These are phyloP conservation scores for Bradypodion pumilum DNA, from an alignment of 2,797 vertebrate genomes.

Conservation along the genomic window DNA sequence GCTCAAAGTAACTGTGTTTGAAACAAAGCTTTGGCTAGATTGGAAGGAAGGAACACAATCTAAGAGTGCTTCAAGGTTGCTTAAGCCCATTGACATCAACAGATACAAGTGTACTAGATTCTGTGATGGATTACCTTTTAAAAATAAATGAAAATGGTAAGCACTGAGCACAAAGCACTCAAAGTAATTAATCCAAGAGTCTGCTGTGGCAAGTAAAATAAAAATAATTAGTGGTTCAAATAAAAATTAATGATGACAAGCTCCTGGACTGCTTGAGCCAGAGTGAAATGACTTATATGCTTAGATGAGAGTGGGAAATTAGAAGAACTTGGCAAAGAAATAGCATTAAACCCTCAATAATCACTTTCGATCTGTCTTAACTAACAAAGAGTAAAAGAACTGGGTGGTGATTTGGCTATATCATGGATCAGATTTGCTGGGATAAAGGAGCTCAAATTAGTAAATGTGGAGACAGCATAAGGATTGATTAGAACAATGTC, in stretches of 20 bases:
- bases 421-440: constrained; percentile 29
- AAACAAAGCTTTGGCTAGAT: constrained; percentile 25
- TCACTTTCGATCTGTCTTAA: constrained; percentile 23
- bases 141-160: constrained; percentile 36
- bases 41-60: neutral
- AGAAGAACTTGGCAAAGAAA: constrained; percentile 32
- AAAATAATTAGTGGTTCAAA: constrained; percentile 37
- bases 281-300: constrained; percentile 39
- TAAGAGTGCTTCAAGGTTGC: neutral
- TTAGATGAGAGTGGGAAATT: constrained; percentile 41
- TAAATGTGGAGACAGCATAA: constrained; percentile 18
- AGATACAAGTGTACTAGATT: neutral
- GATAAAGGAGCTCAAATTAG: constrained; percentile 20
- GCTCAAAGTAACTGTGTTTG: constrained; percentile 40
- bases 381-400: constrained; percentile 2
- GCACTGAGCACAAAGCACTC: constrained; percentile 48
- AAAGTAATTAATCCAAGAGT: constrained; percentile 35
- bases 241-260: constrained; percentile 31
- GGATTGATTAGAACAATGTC: constrained; percentile 23
- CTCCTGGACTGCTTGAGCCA: constrained; percentile 37
- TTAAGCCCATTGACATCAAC: constrained; percentile 5
- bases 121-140: constrained; percentile 14
- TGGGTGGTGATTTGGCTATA: constrained; percentile 46
- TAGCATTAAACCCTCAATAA: constrained; percentile 41
- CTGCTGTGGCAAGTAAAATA: constrained; percentile 32